Conservation (phyloP, 2,888 invertebrate genomes). For the Drosophila ustulata region DNA sequence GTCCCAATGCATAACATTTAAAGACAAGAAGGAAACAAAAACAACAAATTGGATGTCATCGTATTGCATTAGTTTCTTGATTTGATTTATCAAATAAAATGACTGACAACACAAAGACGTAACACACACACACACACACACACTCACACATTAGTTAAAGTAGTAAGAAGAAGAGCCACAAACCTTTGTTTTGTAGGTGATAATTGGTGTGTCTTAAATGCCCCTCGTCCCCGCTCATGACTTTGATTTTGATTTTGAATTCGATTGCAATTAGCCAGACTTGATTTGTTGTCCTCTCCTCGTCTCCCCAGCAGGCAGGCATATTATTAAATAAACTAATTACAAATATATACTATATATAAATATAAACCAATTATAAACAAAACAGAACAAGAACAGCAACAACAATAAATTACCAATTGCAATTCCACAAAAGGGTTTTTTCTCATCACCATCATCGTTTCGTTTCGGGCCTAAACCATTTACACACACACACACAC, state of each 20-base stretch:
- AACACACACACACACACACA: conserved; percentile 37
- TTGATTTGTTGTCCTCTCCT: conserved; percentile 25
- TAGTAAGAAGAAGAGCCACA: conserved; percentile 55
- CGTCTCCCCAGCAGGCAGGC: conserved; percentile 43
- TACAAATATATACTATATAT: conserved; percentile 29
- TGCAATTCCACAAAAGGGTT: conserved; percentile 59
- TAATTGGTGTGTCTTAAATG: conserved; percentile 78
- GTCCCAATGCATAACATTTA: conserved; percentile 2
- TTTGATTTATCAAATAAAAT: conserved; percentile 17
- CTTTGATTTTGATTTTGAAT: conserved; percentile 39
- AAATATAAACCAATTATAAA: conserved; percentile 47
- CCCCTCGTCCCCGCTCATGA: conserved; percentile 9
- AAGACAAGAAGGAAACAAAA: conserved; percentile 28
- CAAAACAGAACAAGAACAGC: conserved; percentile 17
- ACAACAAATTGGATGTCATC: conserved; percentile 44
- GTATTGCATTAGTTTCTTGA: conserved; percentile 38
- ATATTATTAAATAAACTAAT: conserved; percentile 59
- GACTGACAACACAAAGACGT: conserved; percentile 72
- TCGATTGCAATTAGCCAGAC: conserved; percentile 59
- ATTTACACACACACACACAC: conserved; percentile 15
- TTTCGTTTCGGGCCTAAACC: conserved; percentile 16
- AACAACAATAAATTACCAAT: conserved; percentile 66
- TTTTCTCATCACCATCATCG: conserved; percentile 12
- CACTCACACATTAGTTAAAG: conserved; percentile 56
- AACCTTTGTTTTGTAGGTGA: conserved; percentile 77